phyloP scores from a whole-genome alignment of 23 tunicate species.

The Ascidia mentula region DNA sequence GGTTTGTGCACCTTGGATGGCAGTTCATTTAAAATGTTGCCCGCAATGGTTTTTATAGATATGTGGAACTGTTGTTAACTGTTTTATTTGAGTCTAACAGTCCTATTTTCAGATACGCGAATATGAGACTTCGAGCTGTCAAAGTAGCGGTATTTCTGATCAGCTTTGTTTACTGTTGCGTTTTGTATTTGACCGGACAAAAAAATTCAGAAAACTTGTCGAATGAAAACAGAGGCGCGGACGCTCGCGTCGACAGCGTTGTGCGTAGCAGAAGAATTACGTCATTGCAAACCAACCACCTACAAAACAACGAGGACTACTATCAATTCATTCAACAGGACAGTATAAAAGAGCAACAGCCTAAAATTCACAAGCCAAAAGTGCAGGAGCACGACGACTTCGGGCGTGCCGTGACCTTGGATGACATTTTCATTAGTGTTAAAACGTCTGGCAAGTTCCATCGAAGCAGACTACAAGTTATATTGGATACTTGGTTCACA shows the following conservation, averaged over 20 bases:
- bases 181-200: not conserved
- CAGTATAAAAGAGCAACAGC: not conserved
- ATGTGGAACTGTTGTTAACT: too few relatives aligned
- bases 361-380: not conserved
- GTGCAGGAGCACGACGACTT: not conserved
- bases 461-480: slow-evolving; percentile 16
- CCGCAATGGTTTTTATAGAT: not conserved
- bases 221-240: not conserved
- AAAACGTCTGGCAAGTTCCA: slow-evolving; percentile 39
- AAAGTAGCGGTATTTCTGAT: not conserved
- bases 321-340: not conserved
- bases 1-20: too few relatives aligned
- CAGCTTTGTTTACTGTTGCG: not conserved
- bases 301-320: not conserved
- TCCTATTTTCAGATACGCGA: too few relatives aligned
- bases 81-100: too few relatives aligned
- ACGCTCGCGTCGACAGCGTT: not conserved
- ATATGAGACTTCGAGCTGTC: not conserved
- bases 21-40: not conserved
- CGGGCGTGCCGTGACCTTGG: not conserved
- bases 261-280: not conserved
- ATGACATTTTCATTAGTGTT: slow-evolving; percentile 44
- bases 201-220: not conserved
- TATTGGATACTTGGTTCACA: slow-evolving; percentile 44
- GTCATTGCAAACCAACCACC: not conserved